Conservation (phyloP, 2,797 vertebrate genomes). For the Enteromius unitaeniatus region DNA sequence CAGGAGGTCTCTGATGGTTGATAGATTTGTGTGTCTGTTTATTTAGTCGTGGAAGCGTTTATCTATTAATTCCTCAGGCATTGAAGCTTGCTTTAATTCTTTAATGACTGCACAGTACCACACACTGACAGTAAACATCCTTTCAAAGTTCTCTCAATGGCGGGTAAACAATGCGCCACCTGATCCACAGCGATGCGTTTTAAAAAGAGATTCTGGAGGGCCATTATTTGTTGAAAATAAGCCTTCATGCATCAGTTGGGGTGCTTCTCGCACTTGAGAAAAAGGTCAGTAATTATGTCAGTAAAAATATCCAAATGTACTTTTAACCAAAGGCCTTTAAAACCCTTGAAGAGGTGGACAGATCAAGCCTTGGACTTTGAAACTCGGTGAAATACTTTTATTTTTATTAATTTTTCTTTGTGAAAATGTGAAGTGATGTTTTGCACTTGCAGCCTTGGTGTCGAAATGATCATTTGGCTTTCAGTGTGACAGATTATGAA, state of each 20-base stretch:
- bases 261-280: constrained; percentile 11
- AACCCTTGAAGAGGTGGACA: constrained; percentile 7
- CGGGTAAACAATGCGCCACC: constrained; percentile 58
- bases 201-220: constrained; percentile 34
- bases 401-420: background rate
- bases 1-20: constrained; percentile 72
- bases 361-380: constrained; percentile 26
- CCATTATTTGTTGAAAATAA: constrained; percentile 33
- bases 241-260: constrained; percentile 38
- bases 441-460: constrained; percentile 25
- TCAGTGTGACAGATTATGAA: background rate
- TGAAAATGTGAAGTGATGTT: background rate
- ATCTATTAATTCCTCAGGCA: constrained; percentile 72
- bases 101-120: constrained; percentile 67
- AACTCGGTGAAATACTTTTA: background rate
- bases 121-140: constrained; percentile 57
- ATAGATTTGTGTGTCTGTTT: constrained; percentile 74
- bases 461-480: constrained; percentile 3
- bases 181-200: constrained; percentile 50
- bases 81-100: constrained; percentile 60
- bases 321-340: constrained; percentile 35
- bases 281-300: constrained; percentile 49
- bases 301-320: no score
- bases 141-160: constrained; percentile 56
- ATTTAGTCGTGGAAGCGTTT: constrained; percentile 70